Conservation (phyloP, 2,888 invertebrate species). For the Andrena minutula region DNA sequence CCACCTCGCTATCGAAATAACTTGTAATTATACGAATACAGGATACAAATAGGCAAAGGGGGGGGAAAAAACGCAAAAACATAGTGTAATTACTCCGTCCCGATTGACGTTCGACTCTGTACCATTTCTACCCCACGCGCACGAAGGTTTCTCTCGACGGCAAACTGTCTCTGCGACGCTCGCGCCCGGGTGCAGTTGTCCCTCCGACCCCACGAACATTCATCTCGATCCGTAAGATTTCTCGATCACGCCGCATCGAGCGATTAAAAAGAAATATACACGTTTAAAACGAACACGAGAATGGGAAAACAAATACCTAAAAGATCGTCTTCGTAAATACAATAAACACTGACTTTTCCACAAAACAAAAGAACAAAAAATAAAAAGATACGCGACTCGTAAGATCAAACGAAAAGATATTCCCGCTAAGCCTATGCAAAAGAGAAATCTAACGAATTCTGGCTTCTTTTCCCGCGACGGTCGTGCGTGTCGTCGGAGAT, state of each 20-base stretch:
- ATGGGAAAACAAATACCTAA: background rate
- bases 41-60: conserved; percentile 68
- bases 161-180: background rate
- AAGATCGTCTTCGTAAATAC: background rate
- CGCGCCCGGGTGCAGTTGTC: background rate
- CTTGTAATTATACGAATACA: conserved; percentile 63
- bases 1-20: conserved; percentile 67
- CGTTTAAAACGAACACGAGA: conserved; percentile 8
- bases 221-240: background rate
- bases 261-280: background rate
- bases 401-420: background rate
- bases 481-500: conserved; percentile 19
- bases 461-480: background rate
- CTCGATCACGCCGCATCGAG: background rate
- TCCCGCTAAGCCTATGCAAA: background rate
- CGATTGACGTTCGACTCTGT: conserved; percentile 48
- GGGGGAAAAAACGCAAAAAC: conserved; percentile 57
- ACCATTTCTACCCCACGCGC: conserved; percentile 1
- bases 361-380: background rate
- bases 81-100: conserved; percentile 53
- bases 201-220: background rate
- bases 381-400: background rate
- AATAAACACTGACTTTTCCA: conserved; percentile 1
- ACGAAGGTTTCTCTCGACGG: conserved; percentile 1
- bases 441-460: background rate